phyloP scores from a whole-genome alignment of 2,113 vertebrate genomes.

The Tringa solitaria region DNA sequence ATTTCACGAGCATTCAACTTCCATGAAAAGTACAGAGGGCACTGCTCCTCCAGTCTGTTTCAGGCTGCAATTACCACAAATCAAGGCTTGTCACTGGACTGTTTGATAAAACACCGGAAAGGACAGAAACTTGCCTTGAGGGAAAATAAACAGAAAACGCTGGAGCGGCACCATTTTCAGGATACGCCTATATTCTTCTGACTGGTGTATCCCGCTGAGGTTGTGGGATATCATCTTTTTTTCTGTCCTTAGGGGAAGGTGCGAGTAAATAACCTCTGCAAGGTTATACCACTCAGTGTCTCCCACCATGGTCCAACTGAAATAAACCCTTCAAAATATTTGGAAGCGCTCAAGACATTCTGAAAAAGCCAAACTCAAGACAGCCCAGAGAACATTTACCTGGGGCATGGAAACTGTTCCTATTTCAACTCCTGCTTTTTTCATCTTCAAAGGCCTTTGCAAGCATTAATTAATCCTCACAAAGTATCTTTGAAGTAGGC shows the following conservation, averaged over 20 bases:
- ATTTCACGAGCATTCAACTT: background rate
- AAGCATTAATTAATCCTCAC: background rate
- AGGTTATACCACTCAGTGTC: accelerated
- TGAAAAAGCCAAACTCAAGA: background rate
- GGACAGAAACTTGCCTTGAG: background rate
- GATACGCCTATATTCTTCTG: background rate
- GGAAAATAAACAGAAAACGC: background rate
- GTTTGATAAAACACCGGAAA: background rate
- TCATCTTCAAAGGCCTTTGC: background rate
- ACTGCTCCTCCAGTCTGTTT: background rate
- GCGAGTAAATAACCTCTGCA: accelerated
- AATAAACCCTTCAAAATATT: background rate
- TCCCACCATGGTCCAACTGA: background rate
- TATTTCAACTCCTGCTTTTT: background rate
- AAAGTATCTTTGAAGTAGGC: background rate
- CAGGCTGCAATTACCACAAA: background rate
- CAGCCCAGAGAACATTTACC: background rate
- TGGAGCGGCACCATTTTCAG: background rate
- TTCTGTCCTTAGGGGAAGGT: background rate
- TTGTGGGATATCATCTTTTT: too few relatives aligned
- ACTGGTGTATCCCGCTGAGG: background rate
- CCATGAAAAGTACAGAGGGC: accelerated
- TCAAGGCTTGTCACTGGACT: background rate
- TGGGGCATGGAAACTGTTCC: background rate
- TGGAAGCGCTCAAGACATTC: background rate